Percentiles rank a stretch among this genome's conserved stretches.
Conservation (phyloP, 2,888 invertebrate species). For the Diogma glabrata region DNA sequence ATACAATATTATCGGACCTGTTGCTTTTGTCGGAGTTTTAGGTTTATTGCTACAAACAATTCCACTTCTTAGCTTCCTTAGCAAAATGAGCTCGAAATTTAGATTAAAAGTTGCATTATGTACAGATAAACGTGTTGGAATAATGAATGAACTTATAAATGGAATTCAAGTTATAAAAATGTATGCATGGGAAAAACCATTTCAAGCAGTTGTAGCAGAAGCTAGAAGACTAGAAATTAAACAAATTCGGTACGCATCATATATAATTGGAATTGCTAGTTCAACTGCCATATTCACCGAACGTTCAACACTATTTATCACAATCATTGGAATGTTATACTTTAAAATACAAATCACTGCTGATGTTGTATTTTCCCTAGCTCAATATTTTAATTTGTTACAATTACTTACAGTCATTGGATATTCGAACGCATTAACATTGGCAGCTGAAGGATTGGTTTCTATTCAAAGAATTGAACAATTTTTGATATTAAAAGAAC, state of each 20-base stretch:
- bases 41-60: slow-evolving; percentile 66
- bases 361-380: slow-evolving; percentile 61
- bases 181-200: slow-evolving; percentile 93
- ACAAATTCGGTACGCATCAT: slow-evolving; percentile 49
- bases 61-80: slow-evolving; percentile 58
- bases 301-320: slow-evolving; percentile 70
- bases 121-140: slow-evolving; percentile 80
- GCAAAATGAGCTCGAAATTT: slow-evolving; percentile 31
- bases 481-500: slow-evolving; percentile 44
- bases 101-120: slow-evolving; percentile 69
- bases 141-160: slow-evolving; percentile 90
- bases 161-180: slow-evolving; percentile 94
- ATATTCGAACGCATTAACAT: slow-evolving; percentile 44
- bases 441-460: slow-evolving; percentile 45
- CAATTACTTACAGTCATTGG: slow-evolving; percentile 40
- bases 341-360: slow-evolving; percentile 50
- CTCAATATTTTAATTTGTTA: slow-evolving; percentile 57
- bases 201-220: slow-evolving; percentile 66
- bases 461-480: slow-evolving; percentile 44
- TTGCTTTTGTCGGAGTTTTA: slow-evolving; percentile 64
- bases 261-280: slow-evolving; percentile 53
- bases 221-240: slow-evolving; percentile 59
- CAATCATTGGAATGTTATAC: slow-evolving; percentile 64
- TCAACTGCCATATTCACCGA: slow-evolving; percentile 72
- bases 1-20: slow-evolving; percentile 60